Evolutionary conservation across 2,797 vertebrate genomes (phyloP).

Genomic region (Remorina albescens): DNA sequence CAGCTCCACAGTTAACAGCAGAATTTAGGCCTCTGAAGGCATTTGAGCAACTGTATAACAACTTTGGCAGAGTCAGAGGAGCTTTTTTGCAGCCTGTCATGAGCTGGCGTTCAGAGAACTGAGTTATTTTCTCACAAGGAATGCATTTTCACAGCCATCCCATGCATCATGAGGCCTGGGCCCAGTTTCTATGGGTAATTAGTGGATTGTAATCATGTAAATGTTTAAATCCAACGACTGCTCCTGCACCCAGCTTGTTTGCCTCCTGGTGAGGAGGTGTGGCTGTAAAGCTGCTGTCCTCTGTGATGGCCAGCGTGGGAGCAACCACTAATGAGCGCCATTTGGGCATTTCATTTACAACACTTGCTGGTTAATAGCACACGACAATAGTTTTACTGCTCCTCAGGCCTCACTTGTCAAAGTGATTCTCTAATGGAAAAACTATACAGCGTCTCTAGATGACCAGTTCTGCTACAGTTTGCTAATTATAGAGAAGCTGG

Average conservation of each 20-base stretch:
- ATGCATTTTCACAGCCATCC: conserved; percentile 53
- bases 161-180: conserved; percentile 39
- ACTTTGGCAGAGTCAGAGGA: conserved; percentile 21
- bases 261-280: conserved; percentile 47
- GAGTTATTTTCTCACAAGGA: conserved; percentile 32
- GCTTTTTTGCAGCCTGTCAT: conserved; percentile 39
- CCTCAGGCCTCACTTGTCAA: conserved; percentile 49
- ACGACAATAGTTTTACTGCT: conserved; percentile 74
- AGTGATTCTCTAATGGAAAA: conserved; percentile 62
- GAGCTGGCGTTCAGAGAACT: conserved; percentile 39
- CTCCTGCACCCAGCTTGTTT: conserved; percentile 53
- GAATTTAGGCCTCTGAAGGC: neutral
- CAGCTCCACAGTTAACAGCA: neutral
- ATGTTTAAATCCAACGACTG: conserved; percentile 48
- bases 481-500: conserved; percentile 49
- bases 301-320: conserved; percentile 61
- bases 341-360: conserved; percentile 77
- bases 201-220: conserved; percentile 48
- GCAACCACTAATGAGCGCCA: conserved; percentile 78
- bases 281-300: conserved; percentile 48
- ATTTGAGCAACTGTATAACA: conserved; percentile 18
- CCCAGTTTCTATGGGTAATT: conserved; percentile 44
- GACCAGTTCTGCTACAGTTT: conserved; percentile 34
- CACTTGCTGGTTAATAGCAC: conserved; percentile 77
- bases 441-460: conserved; percentile 48